Conservation (phyloP, 2,113 vertebrate genomes). For the Collichthys lucidus region DNA sequence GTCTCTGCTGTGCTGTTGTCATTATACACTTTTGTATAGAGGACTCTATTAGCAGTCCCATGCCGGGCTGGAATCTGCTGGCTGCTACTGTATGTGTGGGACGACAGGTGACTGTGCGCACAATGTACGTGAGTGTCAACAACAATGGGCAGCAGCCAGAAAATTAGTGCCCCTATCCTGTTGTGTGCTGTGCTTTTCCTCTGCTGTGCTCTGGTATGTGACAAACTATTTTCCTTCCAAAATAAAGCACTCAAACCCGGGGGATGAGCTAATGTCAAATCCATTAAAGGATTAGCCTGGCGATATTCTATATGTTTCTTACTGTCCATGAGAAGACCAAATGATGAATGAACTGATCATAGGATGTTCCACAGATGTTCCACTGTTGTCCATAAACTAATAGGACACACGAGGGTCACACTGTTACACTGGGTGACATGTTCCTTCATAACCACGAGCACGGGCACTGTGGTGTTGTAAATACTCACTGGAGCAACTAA, state of each 20-base stretch:
- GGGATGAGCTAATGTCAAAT: not conserved
- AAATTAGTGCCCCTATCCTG: conserved; percentile 49
- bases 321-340: not conserved
- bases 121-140: conserved; percentile 61
- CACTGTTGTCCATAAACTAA: not conserved
- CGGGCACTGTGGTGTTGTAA: not conserved
- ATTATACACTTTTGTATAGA: conserved; percentile 24
- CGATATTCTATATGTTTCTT: not conserved
- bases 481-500: not conserved
- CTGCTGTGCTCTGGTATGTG: conserved; percentile 28
- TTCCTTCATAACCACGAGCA: not conserved
- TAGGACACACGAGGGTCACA: conserved; percentile 11
- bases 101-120: conserved; percentile 56
- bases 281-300: conserved; percentile 1
- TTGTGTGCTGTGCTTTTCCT: conserved; percentile 41
- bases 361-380: not conserved
- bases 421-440: not conserved
- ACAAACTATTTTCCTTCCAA: conserved; percentile 22
- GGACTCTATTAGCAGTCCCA: conserved; percentile 44
- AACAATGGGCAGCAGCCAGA: conserved; percentile 67
- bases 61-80: conserved; percentile 71
- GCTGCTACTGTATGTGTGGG: conserved; percentile 52
- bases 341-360: not conserved
- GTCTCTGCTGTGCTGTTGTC: conserved; percentile 39
- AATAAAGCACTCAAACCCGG: not conserved